These are phyloP conservation scores for Rapana venosa DNA, from an alignment of 2,888 invertebrate genomes.

Conservation along the genomic window DNA sequence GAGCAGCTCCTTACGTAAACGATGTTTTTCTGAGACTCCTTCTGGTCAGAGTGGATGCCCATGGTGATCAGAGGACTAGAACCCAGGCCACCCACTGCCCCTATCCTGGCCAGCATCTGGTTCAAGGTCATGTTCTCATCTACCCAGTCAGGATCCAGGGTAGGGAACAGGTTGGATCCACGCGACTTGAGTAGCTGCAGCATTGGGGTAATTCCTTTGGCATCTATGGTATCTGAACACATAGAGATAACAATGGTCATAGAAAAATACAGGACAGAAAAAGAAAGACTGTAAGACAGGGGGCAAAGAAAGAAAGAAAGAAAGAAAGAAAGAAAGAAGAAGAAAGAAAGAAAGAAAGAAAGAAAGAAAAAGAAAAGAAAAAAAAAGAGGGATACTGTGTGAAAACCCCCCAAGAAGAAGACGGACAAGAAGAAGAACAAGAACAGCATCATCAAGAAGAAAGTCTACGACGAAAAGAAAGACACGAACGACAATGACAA, in stretches of 20 bases:
- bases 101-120: constrained; percentile 11
- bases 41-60: constrained; percentile 26
- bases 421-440: not conserved
- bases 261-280: not conserved
- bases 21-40: constrained; percentile 9
- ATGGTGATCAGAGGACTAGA: constrained; percentile 16
- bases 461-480: not conserved
- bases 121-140: constrained; percentile 8
- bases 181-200: not conserved
- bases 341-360: not conserved
- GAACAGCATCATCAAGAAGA: not conserved
- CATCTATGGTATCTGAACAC: constrained; percentile 3
- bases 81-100: not conserved
- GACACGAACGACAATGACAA: not conserved
- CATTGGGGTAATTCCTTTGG: not conserved
- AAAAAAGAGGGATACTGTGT: not conserved
- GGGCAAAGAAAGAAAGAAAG: not conserved
- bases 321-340: not conserved
- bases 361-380: not conserved
- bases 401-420: not conserved
- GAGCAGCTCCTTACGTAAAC: not conserved
- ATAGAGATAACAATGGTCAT: not conserved
- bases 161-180: not conserved
- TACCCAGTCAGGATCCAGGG: constrained; percentile 22
- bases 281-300: not conserved